phyloP scores from a whole-genome alignment of 37 sponge, comb jelly and placozoan genomes.

The Spongilla lacustris region DNA sequence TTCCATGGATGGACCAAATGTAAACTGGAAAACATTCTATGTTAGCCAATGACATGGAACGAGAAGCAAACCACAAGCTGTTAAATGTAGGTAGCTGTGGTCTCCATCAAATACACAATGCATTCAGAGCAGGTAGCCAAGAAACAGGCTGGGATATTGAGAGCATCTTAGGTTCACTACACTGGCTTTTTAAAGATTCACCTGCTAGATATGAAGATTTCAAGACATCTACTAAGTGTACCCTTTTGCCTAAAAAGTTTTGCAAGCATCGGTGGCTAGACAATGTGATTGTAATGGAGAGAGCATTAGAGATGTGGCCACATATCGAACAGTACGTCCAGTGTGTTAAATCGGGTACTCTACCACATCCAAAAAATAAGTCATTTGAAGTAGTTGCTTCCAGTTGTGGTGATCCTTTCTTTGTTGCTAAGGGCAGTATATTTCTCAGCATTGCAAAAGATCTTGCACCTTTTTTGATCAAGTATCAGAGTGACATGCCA shows the following conservation, averaged over 20 bases:
- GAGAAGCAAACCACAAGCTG: background rate
- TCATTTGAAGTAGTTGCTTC: background rate
- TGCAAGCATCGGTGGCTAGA: background rate
- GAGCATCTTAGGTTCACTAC: background rate
- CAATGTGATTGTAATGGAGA: background rate
- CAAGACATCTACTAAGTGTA: background rate
- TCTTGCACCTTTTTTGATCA: background rate
- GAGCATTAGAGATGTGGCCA: background rate
- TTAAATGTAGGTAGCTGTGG: background rate
- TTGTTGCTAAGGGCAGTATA: background rate
- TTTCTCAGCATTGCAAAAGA: background rate
- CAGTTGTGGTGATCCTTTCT: background rate
- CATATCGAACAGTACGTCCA: background rate
- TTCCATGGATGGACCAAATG: background rate
- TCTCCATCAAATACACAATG: background rate
- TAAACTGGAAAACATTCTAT: background rate
- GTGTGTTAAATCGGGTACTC: background rate
- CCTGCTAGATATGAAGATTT: background rate
- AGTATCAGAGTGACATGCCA: background rate
- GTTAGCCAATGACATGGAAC: background rate
- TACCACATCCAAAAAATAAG: background rate
- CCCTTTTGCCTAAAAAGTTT: background rate
- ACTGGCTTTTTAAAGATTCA: background rate
- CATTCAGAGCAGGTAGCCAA: background rate
- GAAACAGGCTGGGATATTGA: background rate